phyloP scores from a whole-genome alignment of 2,113 vertebrate species.

The Cepphus grylle region DNA sequence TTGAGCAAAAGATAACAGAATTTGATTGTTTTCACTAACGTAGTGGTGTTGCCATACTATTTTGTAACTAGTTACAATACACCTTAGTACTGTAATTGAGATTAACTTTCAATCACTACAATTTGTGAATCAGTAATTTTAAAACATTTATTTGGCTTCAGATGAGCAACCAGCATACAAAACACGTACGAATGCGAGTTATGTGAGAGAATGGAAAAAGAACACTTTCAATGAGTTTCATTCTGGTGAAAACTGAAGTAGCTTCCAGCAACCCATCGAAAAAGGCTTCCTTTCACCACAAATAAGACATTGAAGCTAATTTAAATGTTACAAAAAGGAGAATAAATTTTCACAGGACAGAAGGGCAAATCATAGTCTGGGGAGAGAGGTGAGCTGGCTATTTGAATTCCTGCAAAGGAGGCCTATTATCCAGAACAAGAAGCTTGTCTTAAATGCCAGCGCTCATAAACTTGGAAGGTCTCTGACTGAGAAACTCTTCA shows the following conservation, averaged over 20 bases:
- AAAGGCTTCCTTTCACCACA: background rate
- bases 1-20: background rate
- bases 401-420: background rate
- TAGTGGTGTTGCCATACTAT: background rate
- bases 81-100: background rate
- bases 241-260: background rate
- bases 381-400: background rate
- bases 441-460: background rate
- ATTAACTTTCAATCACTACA: background rate
- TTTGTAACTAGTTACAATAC: background rate
- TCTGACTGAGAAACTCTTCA: background rate
- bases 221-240: background rate
- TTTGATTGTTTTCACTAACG: background rate
- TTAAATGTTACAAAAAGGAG: background rate
- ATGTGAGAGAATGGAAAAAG: background rate
- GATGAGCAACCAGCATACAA: background rate
- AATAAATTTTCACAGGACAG: constrained; percentile 9
- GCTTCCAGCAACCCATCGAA: background rate
- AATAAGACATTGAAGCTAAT: background rate
- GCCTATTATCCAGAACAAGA: background rate
- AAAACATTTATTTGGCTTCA: background rate
- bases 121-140: background rate
- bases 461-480: background rate
- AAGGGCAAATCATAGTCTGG: background rate
- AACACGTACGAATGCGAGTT: background rate